Conservation (phyloP, 2,113 vertebrate species). For the Brevimyrus niger region DNA sequence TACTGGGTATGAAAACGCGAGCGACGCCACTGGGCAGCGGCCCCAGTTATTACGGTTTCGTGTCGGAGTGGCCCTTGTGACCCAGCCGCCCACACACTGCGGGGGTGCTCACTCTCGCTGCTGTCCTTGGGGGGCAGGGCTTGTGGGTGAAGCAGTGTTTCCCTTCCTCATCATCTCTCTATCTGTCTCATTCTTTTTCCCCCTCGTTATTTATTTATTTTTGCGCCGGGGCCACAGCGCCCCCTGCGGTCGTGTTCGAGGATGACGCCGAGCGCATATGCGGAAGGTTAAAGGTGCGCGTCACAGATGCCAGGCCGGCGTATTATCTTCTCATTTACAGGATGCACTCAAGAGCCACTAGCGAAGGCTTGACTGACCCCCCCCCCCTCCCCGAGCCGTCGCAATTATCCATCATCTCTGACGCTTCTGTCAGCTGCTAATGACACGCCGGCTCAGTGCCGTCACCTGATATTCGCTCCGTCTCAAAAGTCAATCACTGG, state of each 20-base stretch:
- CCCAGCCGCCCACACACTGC: neutral
- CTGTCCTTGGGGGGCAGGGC: neutral
- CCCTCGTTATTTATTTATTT: neutral
- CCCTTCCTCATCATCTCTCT: neutral
- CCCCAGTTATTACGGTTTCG: neutral
- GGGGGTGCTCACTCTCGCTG: neutral
- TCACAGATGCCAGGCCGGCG: neutral
- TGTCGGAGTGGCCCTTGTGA: neutral
- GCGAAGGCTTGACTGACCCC: neutral
- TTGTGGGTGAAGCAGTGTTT: neutral
- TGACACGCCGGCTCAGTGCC: neutral
- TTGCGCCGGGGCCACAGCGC: neutral
- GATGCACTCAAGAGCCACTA: neutral
- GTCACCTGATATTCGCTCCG: neutral
- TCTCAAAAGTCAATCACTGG: neutral
- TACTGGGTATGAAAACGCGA: neutral
- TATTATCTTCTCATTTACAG: neutral
- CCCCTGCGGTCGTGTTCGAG: neutral
- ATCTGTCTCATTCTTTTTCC: neutral
- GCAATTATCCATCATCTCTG: conserved; percentile 2
- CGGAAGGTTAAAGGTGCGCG: neutral
- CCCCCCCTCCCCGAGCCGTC: neutral
- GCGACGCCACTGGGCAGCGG: neutral
- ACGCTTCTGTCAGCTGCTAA: neutral
- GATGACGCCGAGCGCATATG: neutral